Evolutionary conservation across 2,888 invertebrate genomes (phyloP), one percentile per base, ranked within the genome.

Genomic region (Oscheius sp.): DNA sequence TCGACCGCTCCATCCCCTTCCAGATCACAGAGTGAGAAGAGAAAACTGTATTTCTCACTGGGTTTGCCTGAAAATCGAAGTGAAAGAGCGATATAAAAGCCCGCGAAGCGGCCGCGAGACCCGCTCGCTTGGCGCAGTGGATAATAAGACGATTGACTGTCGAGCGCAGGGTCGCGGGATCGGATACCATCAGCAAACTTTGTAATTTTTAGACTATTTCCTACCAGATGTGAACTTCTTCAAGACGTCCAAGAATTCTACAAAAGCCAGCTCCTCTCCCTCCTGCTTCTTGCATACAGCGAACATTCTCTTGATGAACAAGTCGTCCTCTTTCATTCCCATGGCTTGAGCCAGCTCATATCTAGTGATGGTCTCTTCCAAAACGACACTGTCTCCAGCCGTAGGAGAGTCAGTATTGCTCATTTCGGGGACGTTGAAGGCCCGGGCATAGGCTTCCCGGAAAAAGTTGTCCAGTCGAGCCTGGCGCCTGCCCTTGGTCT

Each of bases 21-120:
- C 85, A 95, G 94, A 89, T 96, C 96, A 87, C 96, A 96, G 96
- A 97, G 96, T 90, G 96, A 95, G 89, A 96, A 96, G 81, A 97
- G 95, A 48, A 96, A 96, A 3, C 96, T 92, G 51, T 96, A 76
- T 60, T 76, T 80, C 33, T 80, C 60, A 3, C 35, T 66, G 2
- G 68, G 35, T 4, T 21, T 66, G 21, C 37, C 68, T 47, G 29
- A 13, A 48, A 66, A 50, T 0, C 29, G 21, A 21, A 21, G 21
- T 21, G 21, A 21, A 21, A 21, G 21, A 21, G 21, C 21, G 21
- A 21, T 21, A 21, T 21, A 21, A 21, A 21, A 21, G 21, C 21
- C 21, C 21, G 21, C 21, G 21, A 21, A 21, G 21, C 21, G 21
- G 0, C 21, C 21, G 21, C 21, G 21, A 21, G 21, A 21, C 21